Conservation (phyloP, 2,888 invertebrate genomes). For the Tolmerus cingulatus region DNA sequence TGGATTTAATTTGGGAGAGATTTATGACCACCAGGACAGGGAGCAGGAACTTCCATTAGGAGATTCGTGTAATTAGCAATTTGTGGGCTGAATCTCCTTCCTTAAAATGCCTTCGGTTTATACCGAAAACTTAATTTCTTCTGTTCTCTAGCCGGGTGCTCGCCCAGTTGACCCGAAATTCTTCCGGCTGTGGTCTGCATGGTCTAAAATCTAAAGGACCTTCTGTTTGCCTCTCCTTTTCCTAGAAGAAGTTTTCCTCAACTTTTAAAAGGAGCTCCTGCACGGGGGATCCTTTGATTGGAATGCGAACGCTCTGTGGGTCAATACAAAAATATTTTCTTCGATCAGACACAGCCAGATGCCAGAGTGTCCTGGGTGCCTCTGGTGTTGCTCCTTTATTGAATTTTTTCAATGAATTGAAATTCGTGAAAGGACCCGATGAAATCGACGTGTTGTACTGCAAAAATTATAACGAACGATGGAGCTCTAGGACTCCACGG, state of each 20-base stretch:
- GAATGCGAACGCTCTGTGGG: not conserved
- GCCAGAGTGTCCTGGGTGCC: not conserved
- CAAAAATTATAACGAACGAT: not conserved
- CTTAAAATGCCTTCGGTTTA: not conserved
- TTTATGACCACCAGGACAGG: not conserved
- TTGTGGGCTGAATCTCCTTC: not conserved
- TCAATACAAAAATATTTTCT: constrained; percentile 22
- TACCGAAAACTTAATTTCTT: not conserved
- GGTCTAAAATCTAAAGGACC: not conserved
- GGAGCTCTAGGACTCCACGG: not conserved
- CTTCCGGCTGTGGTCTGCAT: not conserved
- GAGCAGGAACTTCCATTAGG: not conserved
- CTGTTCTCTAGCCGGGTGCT: not conserved
- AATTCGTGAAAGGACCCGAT: constrained; percentile 19
- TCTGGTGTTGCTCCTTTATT: constrained; percentile 3
- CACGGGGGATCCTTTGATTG: not conserved
- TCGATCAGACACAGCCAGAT: not conserved
- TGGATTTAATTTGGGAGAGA: not conserved
- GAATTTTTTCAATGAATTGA: constrained; percentile 18
- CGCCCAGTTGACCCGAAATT: not conserved
- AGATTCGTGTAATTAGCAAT: not conserved
- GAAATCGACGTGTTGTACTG: not conserved
- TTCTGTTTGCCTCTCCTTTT: not conserved
- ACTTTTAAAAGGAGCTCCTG: not conserved
- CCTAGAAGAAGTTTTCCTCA: not conserved